phyloP scores from a whole-genome alignment of 2,888 invertebrate genomes.

The Choreutis nemorana region DNA sequence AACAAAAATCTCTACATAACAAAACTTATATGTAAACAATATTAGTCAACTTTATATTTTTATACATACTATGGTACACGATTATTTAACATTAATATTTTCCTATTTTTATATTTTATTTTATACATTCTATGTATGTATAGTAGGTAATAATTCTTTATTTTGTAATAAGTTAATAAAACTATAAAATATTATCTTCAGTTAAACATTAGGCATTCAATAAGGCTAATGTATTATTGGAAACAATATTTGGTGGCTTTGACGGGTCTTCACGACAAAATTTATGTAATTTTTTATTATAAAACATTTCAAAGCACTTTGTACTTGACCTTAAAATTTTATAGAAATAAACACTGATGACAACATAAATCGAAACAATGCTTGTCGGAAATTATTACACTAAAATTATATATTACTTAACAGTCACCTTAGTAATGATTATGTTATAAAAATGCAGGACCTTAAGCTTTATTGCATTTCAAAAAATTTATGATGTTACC shows the following conservation, averaged over 20 bases:
- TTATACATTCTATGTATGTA: slow-evolving; percentile 65
- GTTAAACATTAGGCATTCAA: slow-evolving; percentile 59
- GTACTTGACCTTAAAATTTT: slow-evolving; percentile 44
- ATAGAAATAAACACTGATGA: no score
- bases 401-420: no score
- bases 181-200: slow-evolving; percentile 63
- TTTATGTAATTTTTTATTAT: slow-evolving; percentile 24
- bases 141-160: slow-evolving; percentile 59
- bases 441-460: no score
- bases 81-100: slow-evolving; percentile 60
- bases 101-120: slow-evolving; percentile 46
- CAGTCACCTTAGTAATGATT: no score
- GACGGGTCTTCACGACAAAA: slow-evolving; percentile 41
- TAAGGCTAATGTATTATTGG: slow-evolving; percentile 62
- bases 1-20: slow-evolving; percentile 67
- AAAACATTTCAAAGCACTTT: slow-evolving; percentile 55
- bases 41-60: slow-evolving; percentile 67
- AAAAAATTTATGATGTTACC: no score
- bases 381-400: no score
- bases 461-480: no score
- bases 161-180: slow-evolving; percentile 66
- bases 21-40: slow-evolving; percentile 52
- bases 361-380: no score
- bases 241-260: slow-evolving; percentile 62
- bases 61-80: slow-evolving; percentile 63